phyloP scores from a whole-genome alignment of 2,113 vertebrate species.

The Plestiodon gilberti region DNA sequence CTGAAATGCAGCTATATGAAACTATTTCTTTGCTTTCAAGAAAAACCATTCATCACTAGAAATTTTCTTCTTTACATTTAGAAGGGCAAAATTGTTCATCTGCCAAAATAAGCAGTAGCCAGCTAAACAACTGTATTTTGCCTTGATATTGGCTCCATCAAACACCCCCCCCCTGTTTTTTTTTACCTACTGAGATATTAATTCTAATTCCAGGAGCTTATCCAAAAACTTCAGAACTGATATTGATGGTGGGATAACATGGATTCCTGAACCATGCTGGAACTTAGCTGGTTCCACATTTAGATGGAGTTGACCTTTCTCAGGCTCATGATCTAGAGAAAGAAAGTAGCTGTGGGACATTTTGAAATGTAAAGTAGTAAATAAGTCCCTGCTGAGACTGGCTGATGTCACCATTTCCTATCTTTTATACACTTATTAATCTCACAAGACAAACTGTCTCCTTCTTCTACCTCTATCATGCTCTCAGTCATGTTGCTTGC shows the following conservation, averaged over 20 bases:
- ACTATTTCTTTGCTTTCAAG: neutral
- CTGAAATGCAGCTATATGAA: neutral
- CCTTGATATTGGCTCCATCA: slow-evolving; percentile 27
- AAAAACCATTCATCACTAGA: neutral
- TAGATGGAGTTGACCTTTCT: slow-evolving; percentile 79
- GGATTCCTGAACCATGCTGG: slow-evolving; percentile 46
- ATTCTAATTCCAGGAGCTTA: slow-evolving; percentile 60
- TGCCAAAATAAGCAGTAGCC: neutral
- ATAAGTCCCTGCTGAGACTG: neutral
- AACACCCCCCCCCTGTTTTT: neutral
- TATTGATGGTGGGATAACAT: slow-evolving; percentile 51
- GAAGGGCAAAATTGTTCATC: neutral
- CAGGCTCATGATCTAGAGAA: slow-evolving; percentile 64
- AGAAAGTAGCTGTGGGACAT: slow-evolving; percentile 57
- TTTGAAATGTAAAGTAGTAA: slow-evolving; percentile 32
- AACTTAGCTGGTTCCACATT: slow-evolving; percentile 64
- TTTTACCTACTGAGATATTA: slow-evolving; percentile 52
- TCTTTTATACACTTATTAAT: neutral
- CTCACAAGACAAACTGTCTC: neutral
- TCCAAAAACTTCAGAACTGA: slow-evolving; percentile 58
- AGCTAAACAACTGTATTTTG: slow-evolving; percentile 3
- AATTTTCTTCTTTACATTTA: slow-evolving; percentile 17
- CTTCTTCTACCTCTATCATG: neutral
- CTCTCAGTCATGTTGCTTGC: neutral
- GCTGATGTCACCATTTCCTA: slow-evolving; percentile 13